phyloP scores from a whole-genome alignment of 2,113 vertebrate genomes.

The Microtus ochrogaster region DNA sequence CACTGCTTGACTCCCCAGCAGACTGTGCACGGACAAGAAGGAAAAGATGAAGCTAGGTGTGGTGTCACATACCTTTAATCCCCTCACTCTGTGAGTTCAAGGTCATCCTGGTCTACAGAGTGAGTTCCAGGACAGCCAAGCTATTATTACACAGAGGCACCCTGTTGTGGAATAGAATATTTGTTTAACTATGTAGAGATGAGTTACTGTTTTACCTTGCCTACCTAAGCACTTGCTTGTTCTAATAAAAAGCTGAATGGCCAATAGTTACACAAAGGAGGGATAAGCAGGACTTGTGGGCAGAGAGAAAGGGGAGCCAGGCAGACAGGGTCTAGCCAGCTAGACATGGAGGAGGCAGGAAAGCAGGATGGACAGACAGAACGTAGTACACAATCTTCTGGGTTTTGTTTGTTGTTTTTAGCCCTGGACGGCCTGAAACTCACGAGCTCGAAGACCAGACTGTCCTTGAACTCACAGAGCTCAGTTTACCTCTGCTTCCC shows the following conservation, averaged over 20 bases:
- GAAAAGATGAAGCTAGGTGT: neutral
- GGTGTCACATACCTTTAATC: neutral
- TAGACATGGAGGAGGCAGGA: neutral
- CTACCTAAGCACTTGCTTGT: neutral
- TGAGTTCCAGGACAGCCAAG: neutral
- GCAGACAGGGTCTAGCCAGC: neutral
- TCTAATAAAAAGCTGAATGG: neutral
- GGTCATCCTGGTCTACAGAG: neutral
- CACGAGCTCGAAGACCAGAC: neutral
- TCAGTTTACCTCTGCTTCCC: neutral
- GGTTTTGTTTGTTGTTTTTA: neutral
- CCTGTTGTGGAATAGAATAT: neutral
- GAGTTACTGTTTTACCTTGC: neutral
- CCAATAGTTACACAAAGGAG: neutral
- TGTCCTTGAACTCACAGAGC: neutral
- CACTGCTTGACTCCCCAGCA: neutral
- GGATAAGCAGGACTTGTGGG: neutral
- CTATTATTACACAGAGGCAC: neutral
- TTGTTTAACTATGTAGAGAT: too few species aligned
- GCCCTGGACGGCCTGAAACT: neutral
- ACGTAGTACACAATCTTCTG: neutral
- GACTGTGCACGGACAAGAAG: neutral
- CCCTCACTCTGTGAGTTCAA: neutral
- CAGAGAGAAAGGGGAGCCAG: neutral
- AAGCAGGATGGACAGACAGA: neutral